Percentiles rank a stretch among this genome's conserved stretches.
These are phyloP conservation scores for Coelinius sp. DNA, from an alignment of 2,888 invertebrate genomes.

Conservation along the genomic window DNA sequence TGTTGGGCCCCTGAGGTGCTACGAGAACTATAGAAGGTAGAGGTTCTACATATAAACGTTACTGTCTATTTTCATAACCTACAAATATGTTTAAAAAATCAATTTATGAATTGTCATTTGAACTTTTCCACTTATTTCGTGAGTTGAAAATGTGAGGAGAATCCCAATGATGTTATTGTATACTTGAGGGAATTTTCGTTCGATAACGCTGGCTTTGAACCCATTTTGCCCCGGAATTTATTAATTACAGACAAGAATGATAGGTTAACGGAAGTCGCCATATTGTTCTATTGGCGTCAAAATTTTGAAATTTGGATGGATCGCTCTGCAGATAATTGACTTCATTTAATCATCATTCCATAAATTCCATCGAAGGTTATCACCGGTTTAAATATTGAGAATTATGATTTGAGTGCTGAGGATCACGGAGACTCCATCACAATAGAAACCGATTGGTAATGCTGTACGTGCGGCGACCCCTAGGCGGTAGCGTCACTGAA, in stretches of 20 bases:
- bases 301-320: neutral
- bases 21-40: neutral
- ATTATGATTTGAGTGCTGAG: neutral
- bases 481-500: conserved; percentile 12
- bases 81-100: neutral
- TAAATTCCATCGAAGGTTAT: neutral
- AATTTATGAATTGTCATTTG: neutral
- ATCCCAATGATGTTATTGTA: neutral
- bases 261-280: neutral
- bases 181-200: neutral
- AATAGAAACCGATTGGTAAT: neutral
- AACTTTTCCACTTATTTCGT: neutral
- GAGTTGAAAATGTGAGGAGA: neutral
- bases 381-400: neutral
- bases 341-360: neutral
- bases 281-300: neutral
- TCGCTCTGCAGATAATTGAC: neutral
- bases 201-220: neutral
- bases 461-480: neutral
- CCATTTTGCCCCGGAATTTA: neutral
- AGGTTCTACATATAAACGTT: neutral
- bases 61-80: neutral
- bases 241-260: neutral
- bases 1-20: neutral
- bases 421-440: neutral